These are phyloP conservation scores for Picathartes gymnocephalus DNA, from an alignment of 2,113 vertebrate genomes.

Conservation along the genomic window DNA sequence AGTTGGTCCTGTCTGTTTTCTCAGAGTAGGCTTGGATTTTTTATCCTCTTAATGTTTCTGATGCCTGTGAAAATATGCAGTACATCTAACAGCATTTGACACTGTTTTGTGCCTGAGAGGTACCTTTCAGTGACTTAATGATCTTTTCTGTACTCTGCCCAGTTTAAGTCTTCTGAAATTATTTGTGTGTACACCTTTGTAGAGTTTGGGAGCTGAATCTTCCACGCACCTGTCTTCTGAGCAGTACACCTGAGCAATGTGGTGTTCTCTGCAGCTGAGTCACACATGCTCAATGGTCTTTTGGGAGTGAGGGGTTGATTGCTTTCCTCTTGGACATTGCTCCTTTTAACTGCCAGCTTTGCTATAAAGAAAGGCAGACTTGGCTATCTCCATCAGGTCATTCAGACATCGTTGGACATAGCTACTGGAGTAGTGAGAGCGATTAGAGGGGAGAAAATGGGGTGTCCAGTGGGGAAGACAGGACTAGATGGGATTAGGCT, in stretches of 20 bases:
- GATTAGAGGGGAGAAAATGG: not conserved
- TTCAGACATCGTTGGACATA: not conserved
- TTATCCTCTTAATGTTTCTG: not conserved
- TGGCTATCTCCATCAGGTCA: not conserved
- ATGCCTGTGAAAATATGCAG: not conserved
- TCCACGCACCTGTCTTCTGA: not conserved
- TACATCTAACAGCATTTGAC: not conserved
- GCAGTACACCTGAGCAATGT: not conserved
- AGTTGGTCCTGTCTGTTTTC: not conserved
- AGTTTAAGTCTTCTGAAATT: not conserved
- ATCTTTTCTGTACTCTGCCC: not conserved
- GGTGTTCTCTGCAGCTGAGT: not conserved
- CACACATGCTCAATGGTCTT: fast-evolving
- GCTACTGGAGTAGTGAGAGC: not conserved
- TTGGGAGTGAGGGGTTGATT: not conserved
- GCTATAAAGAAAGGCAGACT: not conserved
- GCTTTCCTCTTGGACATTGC: not conserved
- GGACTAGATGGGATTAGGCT: not conserved
- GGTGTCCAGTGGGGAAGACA: not conserved
- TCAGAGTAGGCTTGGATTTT: not conserved
- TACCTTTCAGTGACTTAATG: not conserved
- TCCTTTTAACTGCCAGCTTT: not conserved
- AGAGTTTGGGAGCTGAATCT: not conserved
- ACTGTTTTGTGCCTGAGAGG: not conserved
- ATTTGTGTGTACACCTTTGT: fast-evolving